Conservation (phyloP, 1,140 invertebrate species). For the Pantala flavescens region DNA sequence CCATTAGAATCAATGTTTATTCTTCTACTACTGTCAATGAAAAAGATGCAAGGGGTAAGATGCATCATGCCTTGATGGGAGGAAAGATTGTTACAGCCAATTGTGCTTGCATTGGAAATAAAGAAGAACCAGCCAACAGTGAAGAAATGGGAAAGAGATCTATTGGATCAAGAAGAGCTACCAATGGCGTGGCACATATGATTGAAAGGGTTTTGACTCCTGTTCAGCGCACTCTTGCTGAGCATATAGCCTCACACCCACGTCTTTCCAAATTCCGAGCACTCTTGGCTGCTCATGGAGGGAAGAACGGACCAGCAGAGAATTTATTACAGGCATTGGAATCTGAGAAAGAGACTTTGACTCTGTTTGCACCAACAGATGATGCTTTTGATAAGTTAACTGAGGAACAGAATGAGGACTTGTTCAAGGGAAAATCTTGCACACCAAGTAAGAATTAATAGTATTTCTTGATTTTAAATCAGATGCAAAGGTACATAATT, state of each 20-base stretch:
- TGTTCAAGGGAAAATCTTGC: constrained; percentile 30
- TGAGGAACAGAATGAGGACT: constrained; percentile 25
- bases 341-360: constrained; percentile 35
- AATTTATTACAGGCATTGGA: constrained; percentile 27
- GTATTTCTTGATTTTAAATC: constrained; percentile 20
- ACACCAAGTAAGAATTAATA: constrained; percentile 25
- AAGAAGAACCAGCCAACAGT: constrained; percentile 29
- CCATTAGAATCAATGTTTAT: constrained; percentile 51
- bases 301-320: constrained; percentile 31
- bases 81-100: constrained; percentile 38
- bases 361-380: constrained; percentile 43
- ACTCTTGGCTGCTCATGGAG: constrained; percentile 30
- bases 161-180: constrained; percentile 25
- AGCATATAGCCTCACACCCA: constrained; percentile 37
- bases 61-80: not conserved
- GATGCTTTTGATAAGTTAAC: constrained; percentile 38
- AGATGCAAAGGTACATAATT: too few relatives aligned
- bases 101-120: constrained; percentile 35
- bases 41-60: constrained; percentile 28
- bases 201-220: constrained; percentile 39
- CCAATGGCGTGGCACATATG: constrained; percentile 44
- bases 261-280: constrained; percentile 39
- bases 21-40: constrained; percentile 28
- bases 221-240: constrained; percentile 36
- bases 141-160: constrained; percentile 18